Percentiles rank a stretch among this genome's conserved stretches.
These are phyloP conservation scores for Scyliorhinus canicula DNA, from an alignment of 2,797 vertebrate species.

Conservation along the genomic window DNA sequence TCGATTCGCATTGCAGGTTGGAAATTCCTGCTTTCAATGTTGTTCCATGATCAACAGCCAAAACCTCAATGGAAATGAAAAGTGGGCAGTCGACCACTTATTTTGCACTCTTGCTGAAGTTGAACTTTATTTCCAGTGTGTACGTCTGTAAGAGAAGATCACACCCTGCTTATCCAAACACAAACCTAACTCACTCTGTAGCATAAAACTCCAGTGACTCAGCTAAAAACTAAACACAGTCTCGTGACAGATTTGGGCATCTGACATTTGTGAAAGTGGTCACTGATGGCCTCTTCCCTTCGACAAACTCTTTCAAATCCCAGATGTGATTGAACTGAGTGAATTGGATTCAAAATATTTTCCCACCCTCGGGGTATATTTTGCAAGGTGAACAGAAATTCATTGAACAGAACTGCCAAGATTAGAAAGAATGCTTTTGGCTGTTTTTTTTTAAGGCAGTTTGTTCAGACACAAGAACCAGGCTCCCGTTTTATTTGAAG, in stretches of 20 bases:
- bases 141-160: background rate
- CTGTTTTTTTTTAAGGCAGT: background rate
- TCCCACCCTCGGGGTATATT: background rate
- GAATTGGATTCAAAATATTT: constrained; percentile 7
- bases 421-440: background rate
- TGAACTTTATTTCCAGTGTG: background rate
- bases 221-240: background rate
- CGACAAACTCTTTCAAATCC: background rate
- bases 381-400: background rate
- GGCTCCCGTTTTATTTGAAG: background rate
- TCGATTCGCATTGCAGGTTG: background rate
- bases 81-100: background rate
- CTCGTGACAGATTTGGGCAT: background rate
- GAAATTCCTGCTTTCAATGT: background rate
- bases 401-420: background rate
- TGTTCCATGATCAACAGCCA: background rate
- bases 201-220: background rate
- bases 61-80: background rate
- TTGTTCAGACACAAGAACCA: background rate
- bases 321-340: background rate
- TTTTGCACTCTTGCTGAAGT: background rate
- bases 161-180: background rate
- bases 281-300: background rate
- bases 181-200: background rate
- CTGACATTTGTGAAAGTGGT: background rate